Conservation (phyloP, 2,888 invertebrate genomes). For the Seladonia tumulorum region DNA sequence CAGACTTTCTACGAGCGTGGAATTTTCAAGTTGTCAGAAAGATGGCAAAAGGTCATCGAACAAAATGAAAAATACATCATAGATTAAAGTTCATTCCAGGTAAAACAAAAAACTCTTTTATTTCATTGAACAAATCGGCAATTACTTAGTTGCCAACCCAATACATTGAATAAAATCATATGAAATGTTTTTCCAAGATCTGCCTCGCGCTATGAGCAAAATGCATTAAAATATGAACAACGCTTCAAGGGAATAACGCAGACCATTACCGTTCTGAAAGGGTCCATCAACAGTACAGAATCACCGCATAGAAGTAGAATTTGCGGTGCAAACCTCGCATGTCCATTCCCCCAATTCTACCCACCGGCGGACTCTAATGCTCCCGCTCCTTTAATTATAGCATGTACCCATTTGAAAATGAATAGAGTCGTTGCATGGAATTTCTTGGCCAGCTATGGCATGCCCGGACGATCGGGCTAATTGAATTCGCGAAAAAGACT, state of each 20-base stretch:
- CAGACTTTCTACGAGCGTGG: no score
- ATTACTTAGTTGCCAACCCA: no score
- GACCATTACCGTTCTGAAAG: not conserved
- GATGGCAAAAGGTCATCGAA: no score
- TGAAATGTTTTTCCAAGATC: not conserved
- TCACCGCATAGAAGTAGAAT: not conserved
- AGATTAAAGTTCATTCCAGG: no score
- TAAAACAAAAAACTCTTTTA: no score
- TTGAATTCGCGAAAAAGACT: slow-evolving; percentile 19
- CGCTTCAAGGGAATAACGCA: not conserved
- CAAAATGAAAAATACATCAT: no score
- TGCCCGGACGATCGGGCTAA: slow-evolving; percentile 10
- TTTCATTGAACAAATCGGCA: no score
- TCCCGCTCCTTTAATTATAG: not conserved
- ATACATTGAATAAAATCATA: not conserved
- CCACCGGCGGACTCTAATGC: not conserved
- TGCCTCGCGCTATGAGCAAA: not conserved
- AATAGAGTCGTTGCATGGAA: slow-evolving; percentile 9
- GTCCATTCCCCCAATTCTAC: not conserved
- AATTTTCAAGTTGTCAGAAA: no score
- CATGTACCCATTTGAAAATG: not conserved
- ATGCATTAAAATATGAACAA: not conserved
- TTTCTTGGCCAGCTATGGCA: not conserved
- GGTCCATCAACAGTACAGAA: not conserved
- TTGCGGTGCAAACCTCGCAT: not conserved